phyloP scores from a whole-genome alignment of 2,797 vertebrate genomes.

The Crocidura indochinensis region DNA sequence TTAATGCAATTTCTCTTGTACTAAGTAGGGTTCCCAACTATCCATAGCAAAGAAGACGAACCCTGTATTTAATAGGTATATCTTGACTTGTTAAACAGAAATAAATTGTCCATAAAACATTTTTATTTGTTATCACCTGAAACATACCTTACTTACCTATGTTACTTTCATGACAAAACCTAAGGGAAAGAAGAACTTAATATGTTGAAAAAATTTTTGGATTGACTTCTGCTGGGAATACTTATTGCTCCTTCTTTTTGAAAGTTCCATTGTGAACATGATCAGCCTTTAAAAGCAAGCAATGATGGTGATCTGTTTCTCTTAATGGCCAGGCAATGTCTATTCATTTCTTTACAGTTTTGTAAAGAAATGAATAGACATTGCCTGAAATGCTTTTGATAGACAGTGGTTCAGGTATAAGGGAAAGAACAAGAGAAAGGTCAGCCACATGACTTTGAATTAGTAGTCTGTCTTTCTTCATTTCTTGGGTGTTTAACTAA shows the following conservation, averaged over 20 bases:
- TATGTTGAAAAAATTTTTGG: conserved; percentile 27
- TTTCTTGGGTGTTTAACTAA: conserved; percentile 17
- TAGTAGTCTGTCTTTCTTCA: conserved; percentile 14
- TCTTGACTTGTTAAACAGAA: conserved; percentile 55
- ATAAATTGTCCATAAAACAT: conserved; percentile 8
- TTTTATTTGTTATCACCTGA: conserved; percentile 26
- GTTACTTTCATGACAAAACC: conserved; percentile 26
- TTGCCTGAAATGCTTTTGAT: conserved; percentile 32
- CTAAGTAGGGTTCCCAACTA: conserved; percentile 42
- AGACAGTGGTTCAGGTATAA: neutral
- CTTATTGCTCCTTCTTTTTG: conserved; percentile 13
- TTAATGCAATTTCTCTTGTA: conserved; percentile 62
- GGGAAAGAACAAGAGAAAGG: conserved; percentile 42
- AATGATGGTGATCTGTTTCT: conserved; percentile 20
- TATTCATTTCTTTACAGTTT: conserved; percentile 41
- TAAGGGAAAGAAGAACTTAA: conserved; percentile 12
- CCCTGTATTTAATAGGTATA: conserved; percentile 35
- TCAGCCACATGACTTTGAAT: conserved; percentile 12
- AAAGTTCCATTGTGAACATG: conserved; percentile 51
- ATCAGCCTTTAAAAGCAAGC: neutral
- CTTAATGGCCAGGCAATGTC: neutral
- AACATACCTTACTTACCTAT: conserved; percentile 13
- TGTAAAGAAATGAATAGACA: too few relatives aligned
- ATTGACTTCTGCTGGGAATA: conserved; percentile 18
- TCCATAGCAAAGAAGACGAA: conserved; percentile 44